Conservation (phyloP, 2,797 vertebrate species). For the Rhynchonycteris naso region DNA sequence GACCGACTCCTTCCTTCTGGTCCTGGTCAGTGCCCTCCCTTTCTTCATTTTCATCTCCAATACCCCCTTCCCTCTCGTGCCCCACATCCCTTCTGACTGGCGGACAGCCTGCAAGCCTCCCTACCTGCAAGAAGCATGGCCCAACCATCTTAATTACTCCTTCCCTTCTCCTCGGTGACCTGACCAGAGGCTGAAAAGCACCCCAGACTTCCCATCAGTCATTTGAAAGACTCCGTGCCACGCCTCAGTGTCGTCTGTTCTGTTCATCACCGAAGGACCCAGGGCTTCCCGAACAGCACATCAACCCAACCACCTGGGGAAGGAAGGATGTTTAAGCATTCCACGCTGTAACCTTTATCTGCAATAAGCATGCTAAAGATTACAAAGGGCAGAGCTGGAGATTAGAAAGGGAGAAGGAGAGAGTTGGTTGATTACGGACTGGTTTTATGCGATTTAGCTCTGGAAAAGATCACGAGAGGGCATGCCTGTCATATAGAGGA, state of each 20-base stretch:
- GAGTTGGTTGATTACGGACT: neutral
- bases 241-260: conserved; percentile 44
- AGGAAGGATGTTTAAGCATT: neutral
- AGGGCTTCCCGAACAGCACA: conserved; percentile 29
- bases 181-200: neutral
- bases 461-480: neutral
- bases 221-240: conserved; percentile 61
- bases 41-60: neutral
- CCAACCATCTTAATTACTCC: conserved; percentile 53
- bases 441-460: neutral
- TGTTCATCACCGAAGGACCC: conserved; percentile 42
- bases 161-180: conserved; percentile 51
- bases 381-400: conserved; percentile 27
- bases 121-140: neutral
- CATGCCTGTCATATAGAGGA: accelerated
- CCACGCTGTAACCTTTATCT: conserved; percentile 39
- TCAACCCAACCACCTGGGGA: conserved; percentile 52
- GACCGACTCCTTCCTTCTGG: neutral
- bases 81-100: neutral
- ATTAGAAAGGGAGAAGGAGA: neutral
- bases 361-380: conserved; percentile 22
- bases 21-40: neutral
- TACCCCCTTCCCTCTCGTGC: neutral
- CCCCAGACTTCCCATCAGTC: conserved; percentile 66
- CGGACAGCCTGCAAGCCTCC: neutral